Base-by-base conservation (phyloP, 2,888 invertebrate genomes). In the Cabera pusaria region DNA sequence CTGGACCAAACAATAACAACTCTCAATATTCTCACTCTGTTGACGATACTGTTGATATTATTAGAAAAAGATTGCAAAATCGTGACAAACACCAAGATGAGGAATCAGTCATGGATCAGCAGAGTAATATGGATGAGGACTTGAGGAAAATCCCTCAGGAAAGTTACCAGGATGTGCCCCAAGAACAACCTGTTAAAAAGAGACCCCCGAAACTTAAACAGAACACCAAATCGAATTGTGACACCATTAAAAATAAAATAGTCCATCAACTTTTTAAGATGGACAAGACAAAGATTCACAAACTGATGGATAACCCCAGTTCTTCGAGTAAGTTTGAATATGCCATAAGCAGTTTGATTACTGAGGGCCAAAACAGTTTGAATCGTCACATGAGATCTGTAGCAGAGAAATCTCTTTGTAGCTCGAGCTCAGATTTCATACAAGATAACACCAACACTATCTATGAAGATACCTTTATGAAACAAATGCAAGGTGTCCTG, bases 381-480 rank as follows among this genome's bases (percentile, higher is more conserved):
- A 86, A 87, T 41, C 72, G 77, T 12, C 86, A 89, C 44, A 50
- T 86, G 49, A 71, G 90, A 43, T 83, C 83, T 41, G 77, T 80
- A 19, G 90, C 90, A 2, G 90, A 90, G 40, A 87, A 89, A 49
- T 87, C 90, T 5, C 59, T 90, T 0, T 71, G 70, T 35, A 72
- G 64, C 29, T 70, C 81, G 18, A 77, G 74, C 54, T 83, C 73
- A 59, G 85, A 66, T 62, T 91, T 61, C 91, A 83, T 52, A 91
- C 93, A 58, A 44, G 94, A 80, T 56, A 92, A 91, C 28, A 95
- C 90, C 45, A 85, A 87, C 40, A 62, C 94, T 39, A 87, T 94
- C 90, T 87, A 92, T 92, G 64, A 96, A 66, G 62, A 96, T 91
- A 90, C 96, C 90, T 80, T 96, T 91, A 77, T 96, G 94, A 63